Conservation (phyloP, 2,113 vertebrate species). For the Lates calcarifer region DNA sequence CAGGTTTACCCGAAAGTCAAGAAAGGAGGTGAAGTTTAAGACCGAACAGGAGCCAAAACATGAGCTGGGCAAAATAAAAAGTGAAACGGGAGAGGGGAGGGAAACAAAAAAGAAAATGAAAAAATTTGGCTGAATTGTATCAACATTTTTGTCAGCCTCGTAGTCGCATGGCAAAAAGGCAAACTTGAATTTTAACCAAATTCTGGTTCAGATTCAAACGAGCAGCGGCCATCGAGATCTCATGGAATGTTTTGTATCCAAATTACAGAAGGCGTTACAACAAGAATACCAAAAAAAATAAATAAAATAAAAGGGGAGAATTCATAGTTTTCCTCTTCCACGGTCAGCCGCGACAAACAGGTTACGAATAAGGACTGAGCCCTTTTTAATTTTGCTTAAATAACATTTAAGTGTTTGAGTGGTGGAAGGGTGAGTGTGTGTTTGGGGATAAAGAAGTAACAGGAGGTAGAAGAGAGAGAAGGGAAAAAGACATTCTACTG, state of each 20-base stretch:
- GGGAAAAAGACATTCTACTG: conserved; percentile 84
- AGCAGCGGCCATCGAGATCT: conserved; percentile 25
- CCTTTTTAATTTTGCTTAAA: conserved; percentile 71
- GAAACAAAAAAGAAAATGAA: background rate
- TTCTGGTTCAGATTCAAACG: background rate
- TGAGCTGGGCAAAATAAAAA: conserved; percentile 12
- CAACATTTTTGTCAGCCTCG: conserved; percentile 17
- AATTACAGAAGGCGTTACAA: conserved; percentile 57
- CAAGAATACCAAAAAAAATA: background rate
- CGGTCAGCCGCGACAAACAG: background rate
- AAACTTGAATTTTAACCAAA: conserved; percentile 11
- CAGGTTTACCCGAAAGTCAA: conserved; percentile 52
- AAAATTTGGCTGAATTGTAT: conserved; percentile 60
- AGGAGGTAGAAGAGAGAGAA: conserved; percentile 86
- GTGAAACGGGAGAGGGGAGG: too few species aligned
- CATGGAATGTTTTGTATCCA: conserved; percentile 66
- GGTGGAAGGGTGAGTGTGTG: conserved; percentile 63
- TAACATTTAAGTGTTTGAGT: conserved; percentile 87
- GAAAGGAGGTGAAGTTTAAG: conserved; percentile 27
- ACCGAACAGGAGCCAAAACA: conserved; percentile 46
- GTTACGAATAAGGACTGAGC: conserved; percentile 83
- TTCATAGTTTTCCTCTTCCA: conserved; percentile 8
- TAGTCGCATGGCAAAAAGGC: conserved; percentile 36
- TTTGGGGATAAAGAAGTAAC: conserved; percentile 79
- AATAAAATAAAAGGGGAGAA: background rate